Evolutionary conservation across 2,888 invertebrate genomes (phyloP), one percentile per base, ranked within the genome.

Genomic region (Electrophaes corylata): DNA sequence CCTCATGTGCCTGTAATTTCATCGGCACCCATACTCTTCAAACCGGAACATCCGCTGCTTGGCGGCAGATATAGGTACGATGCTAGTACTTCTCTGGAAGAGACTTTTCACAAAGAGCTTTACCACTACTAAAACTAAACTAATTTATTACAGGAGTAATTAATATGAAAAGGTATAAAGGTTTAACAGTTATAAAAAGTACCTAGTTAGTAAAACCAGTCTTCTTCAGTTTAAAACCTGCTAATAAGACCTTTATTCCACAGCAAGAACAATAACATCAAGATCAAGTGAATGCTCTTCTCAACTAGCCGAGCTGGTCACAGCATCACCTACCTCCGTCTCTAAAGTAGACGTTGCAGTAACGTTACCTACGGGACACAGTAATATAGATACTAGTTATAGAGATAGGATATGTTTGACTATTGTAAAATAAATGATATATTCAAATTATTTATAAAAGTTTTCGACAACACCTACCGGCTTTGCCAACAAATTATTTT

Each of bases 311-410:
- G 88, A 89, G 56, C 69, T 89, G 6, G 78, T 87, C 67, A 83
- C 86, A 55, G 75, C 86, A 66, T 86, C 90, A 0, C 84, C 86
- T 0, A 71, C 76, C 1, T 81, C 87, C 0, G 62, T 80, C 16
- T 87, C 88, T 0, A 90, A 90, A 57, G 91, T 91, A 4, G 90
- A 91, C 61, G 90, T 91, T 0, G 91, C 91, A 0, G 91, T 91
- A 5, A 89, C 90, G 0, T 62, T 91, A 10, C 91, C 91, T 0
- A 74, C 84, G 1, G 82, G 85, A 4, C 81, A 51, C 16, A 60
- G 5, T 18, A 33, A 84, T 8, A 46, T 83, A 53, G 89, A 89
- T 44, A 84, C 82, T 1, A 89, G 88, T 46, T 90, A 90, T 61
- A 80, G 90, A 69, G 91, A 91, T 64, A 86, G 86, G 66, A 90